These are phyloP conservation scores for Leucophenga montana DNA, from an alignment of 2,888 invertebrate species.

Conservation along the genomic window DNA sequence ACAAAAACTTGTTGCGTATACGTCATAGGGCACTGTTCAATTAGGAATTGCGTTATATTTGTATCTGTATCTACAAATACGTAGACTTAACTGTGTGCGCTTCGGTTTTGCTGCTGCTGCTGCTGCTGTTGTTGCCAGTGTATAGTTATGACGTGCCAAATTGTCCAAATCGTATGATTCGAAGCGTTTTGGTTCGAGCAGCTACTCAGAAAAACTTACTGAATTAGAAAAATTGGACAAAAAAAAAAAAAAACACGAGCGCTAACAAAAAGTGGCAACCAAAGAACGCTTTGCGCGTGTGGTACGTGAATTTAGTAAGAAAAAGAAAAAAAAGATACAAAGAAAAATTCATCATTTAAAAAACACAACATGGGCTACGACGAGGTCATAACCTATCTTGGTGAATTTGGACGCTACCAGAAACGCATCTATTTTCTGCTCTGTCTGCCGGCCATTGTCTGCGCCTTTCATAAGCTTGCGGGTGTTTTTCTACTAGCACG, in stretches of 20 bases:
- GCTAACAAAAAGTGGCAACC: too few species aligned
- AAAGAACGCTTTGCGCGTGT: too few species aligned
- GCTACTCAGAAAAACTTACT: neutral
- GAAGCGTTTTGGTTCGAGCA: too few species aligned
- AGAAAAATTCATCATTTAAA: constrained; percentile 24
- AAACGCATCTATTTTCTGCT: constrained; percentile 80
- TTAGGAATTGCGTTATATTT: constrained; percentile 31
- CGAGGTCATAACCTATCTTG: constrained; percentile 80
- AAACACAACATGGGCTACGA: constrained; percentile 79
- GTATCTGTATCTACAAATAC: neutral
- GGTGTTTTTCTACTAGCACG: constrained; percentile 82
- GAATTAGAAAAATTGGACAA: too few species aligned
- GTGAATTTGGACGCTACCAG: constrained; percentile 83
- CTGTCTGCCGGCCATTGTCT: constrained; percentile 81
- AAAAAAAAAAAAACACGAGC: constrained; percentile 11
- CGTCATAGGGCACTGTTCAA: constrained; percentile 22
- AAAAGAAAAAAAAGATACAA: neutral
- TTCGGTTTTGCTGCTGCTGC: too few species aligned
- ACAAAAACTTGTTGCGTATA: constrained; percentile 14
- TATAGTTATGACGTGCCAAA: constrained; percentile 36
- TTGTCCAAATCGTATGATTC: constrained; percentile 50
- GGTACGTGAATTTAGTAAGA: too few species aligned
- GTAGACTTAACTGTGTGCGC: neutral
- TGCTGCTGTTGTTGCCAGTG: neutral
- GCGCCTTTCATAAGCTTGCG: constrained; percentile 83